phyloP scores from a whole-genome alignment of 2,113 vertebrate species.

The Protobothrops flavoviridis region DNA sequence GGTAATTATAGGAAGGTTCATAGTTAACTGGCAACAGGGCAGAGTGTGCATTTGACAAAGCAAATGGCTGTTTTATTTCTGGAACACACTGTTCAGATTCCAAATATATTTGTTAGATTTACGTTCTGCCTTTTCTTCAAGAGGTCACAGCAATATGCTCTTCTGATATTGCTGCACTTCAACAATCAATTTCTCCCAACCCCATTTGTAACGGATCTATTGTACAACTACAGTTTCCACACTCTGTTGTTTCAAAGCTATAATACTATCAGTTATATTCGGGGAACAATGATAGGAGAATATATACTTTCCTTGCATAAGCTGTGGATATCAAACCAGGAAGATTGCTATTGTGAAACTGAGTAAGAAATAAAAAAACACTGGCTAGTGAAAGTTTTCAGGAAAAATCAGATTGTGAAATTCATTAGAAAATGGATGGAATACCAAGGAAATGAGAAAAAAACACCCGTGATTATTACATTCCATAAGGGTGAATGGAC shows the following conservation, averaged over 20 bases:
- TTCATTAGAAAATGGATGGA: neutral
- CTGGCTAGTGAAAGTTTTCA: neutral
- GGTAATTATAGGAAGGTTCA: neutral
- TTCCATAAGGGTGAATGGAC: neutral
- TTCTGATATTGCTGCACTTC: neutral
- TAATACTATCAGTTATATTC: neutral
- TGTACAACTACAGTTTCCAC: neutral
- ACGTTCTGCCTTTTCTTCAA: neutral
- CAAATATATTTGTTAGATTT: neutral
- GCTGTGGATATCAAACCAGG: neutral
- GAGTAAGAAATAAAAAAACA: neutral
- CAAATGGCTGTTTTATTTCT: neutral
- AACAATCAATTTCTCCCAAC: neutral
- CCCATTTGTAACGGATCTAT: neutral
- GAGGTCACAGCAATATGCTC: neutral
- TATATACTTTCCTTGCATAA: neutral
- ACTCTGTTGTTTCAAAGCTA: neutral
- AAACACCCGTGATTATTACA: neutral
- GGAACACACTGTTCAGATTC: neutral
- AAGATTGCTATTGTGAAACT: neutral
- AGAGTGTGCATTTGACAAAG: neutral
- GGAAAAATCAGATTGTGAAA: neutral
- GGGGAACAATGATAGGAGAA: neutral
- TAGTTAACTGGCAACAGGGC: neutral
- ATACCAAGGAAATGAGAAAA: neutral